phyloP scores from a whole-genome alignment of 2,888 invertebrate species.

The Chloroclysta siterata region DNA sequence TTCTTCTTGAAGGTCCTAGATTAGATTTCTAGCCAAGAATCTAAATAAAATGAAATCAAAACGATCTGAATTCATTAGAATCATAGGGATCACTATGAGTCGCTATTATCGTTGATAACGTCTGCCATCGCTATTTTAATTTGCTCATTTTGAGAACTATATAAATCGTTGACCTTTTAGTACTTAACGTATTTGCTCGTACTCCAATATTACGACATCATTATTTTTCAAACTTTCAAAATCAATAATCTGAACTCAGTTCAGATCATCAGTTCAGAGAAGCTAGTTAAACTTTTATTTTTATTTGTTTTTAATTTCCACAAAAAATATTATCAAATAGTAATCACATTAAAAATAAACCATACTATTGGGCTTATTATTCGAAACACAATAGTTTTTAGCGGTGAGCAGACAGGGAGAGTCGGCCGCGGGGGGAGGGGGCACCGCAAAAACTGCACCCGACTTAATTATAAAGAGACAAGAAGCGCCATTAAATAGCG shows the following conservation, averaged over 20 bases:
- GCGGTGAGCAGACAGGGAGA: slow-evolving; percentile 43
- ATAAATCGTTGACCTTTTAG: too few species aligned
- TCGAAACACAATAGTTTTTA: slow-evolving; percentile 72
- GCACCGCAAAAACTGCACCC: slow-evolving; percentile 83
- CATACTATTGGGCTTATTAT: slow-evolving; percentile 59
- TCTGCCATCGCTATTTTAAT: too few species aligned
- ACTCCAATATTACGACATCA: neutral
- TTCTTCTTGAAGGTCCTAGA: too few species aligned
- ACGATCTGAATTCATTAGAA: too few species aligned
- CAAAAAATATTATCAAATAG: slow-evolving; percentile 34
- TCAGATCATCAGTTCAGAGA: too few species aligned
- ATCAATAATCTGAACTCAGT: neutral
- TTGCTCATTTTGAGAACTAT: too few species aligned
- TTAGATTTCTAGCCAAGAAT: too few species aligned
- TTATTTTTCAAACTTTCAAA: neutral
- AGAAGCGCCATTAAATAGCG: slow-evolving; percentile 84
- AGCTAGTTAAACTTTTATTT: neutral
- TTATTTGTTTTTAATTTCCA: slow-evolving; percentile 27
- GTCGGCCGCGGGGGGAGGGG: slow-evolving; percentile 47
- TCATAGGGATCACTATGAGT: too few species aligned
- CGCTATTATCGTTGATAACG: too few species aligned
- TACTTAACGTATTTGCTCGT: too few species aligned
- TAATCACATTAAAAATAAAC: slow-evolving; percentile 58
- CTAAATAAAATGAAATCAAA: too few species aligned
- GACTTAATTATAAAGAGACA: slow-evolving; percentile 86